These are phyloP conservation scores for Bostrychus sinensis DNA, from an alignment of 2,113 vertebrate genomes.

Conservation along the genomic window DNA sequence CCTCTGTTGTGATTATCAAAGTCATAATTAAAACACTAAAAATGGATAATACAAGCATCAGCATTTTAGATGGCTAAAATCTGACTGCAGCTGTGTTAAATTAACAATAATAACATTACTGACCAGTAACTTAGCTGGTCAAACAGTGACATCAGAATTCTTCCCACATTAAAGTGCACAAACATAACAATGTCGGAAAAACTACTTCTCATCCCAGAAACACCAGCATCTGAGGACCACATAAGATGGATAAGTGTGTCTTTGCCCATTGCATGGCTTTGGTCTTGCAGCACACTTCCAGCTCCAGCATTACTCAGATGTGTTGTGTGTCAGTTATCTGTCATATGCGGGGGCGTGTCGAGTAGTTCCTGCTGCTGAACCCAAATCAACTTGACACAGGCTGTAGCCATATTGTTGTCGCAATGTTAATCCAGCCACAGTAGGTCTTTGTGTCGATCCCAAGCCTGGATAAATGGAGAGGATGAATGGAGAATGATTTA, in stretches of 20 bases:
- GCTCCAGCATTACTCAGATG: conserved; percentile 74
- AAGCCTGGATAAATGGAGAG: too few relatives aligned
- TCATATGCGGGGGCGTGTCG: conserved; percentile 69
- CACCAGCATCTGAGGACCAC: background rate
- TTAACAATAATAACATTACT: too few relatives aligned
- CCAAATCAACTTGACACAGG: conserved; percentile 68
- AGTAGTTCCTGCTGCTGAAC: conserved; percentile 53
- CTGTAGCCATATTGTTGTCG: too few relatives aligned
- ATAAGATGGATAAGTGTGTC: background rate
- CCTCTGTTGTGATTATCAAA: conserved; percentile 5
- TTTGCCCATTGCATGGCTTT: conserved; percentile 25
- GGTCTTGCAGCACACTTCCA: conserved; percentile 14
- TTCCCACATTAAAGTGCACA: too few relatives aligned
- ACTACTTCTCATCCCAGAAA: background rate
- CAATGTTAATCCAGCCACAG: too few relatives aligned
- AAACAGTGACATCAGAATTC: too few relatives aligned
- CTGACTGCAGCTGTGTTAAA: too few relatives aligned
- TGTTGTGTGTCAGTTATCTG: conserved; percentile 73
- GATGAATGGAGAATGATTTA: too few relatives aligned
- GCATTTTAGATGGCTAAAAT: too few relatives aligned
- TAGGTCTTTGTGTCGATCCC: too few relatives aligned
- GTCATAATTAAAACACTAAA: conserved; percentile 6
- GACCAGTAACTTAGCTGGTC: too few relatives aligned
- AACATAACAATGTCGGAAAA: background rate
- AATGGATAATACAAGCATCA: background rate